phyloP scores from a whole-genome alignment of 2,888 invertebrate genomes.

The Liopterus haemorrhoidalis region DNA sequence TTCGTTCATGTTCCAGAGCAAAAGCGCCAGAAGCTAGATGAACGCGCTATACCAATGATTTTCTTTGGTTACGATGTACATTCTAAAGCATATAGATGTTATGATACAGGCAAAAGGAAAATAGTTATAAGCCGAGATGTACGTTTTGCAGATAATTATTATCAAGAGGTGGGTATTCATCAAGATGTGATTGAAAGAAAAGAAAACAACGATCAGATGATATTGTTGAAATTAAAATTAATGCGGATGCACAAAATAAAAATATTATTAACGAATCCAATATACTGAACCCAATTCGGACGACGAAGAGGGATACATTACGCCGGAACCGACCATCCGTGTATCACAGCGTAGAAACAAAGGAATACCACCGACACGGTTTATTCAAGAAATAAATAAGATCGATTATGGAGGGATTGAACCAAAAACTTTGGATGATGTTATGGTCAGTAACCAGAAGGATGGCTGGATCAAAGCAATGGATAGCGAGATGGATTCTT shows the following conservation, averaged over 20 bases:
- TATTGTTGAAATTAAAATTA: too few species aligned
- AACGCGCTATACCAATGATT: background rate
- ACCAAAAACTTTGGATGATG: slow-evolving; percentile 6
- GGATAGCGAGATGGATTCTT: background rate
- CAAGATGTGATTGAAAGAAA: too few species aligned
- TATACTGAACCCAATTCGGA: too few species aligned
- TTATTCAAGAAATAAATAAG: background rate
- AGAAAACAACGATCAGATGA: too few species aligned
- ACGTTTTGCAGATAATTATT: background rate
- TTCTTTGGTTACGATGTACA: slow-evolving; percentile 1
- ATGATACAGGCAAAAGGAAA: background rate
- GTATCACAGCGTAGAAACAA: too few species aligned
- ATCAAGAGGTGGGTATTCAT: too few species aligned
- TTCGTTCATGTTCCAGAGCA: slow-evolving; percentile 20
- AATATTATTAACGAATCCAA: too few species aligned
- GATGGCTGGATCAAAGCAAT: slow-evolving; percentile 10
- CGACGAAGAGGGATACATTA: too few species aligned
- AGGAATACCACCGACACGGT: slow-evolving; percentile 7
- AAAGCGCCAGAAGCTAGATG: slow-evolving; percentile 20
- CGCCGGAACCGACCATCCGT: too few species aligned
- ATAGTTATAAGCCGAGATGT: slow-evolving; percentile 5
- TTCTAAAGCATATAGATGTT: slow-evolving; percentile 11
- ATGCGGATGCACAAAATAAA: too few species aligned
- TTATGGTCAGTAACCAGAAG: background rate
- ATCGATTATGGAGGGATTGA: too few species aligned